Percentiles rank a stretch among this genome's conserved stretches.
These are phyloP conservation scores for Crioceris asparagi DNA, from an alignment of 2,888 invertebrate genomes.

Conservation along the genomic window DNA sequence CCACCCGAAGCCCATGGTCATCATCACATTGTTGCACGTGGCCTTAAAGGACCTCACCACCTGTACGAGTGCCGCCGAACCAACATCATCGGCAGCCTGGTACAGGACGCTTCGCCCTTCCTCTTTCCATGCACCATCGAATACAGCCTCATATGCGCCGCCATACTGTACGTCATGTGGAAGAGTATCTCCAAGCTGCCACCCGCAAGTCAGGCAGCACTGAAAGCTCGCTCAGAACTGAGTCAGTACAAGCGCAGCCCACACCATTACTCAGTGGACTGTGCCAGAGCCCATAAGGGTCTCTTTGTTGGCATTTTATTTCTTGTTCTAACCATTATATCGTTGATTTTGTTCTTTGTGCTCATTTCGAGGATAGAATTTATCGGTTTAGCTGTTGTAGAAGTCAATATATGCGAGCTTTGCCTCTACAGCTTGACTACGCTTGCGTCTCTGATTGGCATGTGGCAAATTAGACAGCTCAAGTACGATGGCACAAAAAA, in stretches of 20 bases:
- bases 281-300: conserved; percentile 87
- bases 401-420: conserved; percentile 59
- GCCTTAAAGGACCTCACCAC: conserved; percentile 76
- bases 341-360: conserved; percentile 84
- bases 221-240: conserved; percentile 37
- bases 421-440: conserved; percentile 58
- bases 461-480: conserved; percentile 58
- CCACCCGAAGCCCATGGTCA: conserved; percentile 38
- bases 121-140: conserved; percentile 92
- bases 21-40: conserved; percentile 62
- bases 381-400: conserved; percentile 21
- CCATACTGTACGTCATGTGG: conserved; percentile 95
- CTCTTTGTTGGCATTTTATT: conserved; percentile 53
- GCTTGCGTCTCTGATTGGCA: conserved; percentile 40
- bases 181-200: conserved; percentile 68
- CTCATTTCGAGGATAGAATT: conserved; percentile 32
- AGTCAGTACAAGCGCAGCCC: conserved; percentile 55
- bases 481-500: conserved; percentile 48
- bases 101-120: conserved; percentile 43
- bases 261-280: conserved; percentile 88
- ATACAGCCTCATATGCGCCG: conserved; percentile 93
- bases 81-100: conserved; percentile 76
- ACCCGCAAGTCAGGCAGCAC: conserved; percentile 15
- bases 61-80: conserved; percentile 82
- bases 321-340: conserved; percentile 66